These are phyloP conservation scores for Poeciliopsis paucimaculata DNA, from an alignment of 2,797 vertebrate genomes.

Conservation along the genomic window DNA sequence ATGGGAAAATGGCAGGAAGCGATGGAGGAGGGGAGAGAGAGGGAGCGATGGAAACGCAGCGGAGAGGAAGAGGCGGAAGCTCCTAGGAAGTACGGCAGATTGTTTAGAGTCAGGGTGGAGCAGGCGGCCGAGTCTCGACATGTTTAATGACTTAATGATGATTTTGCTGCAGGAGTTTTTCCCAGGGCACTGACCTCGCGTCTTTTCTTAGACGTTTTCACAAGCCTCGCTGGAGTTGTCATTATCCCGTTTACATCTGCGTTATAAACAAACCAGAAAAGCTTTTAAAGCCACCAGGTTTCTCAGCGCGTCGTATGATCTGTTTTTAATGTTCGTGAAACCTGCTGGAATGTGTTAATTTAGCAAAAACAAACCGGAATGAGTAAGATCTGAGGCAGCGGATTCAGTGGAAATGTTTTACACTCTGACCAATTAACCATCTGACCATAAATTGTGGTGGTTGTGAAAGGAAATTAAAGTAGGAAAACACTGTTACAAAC, in stretches of 20 bases:
- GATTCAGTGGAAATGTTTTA: neutral
- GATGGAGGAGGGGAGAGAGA: constrained; percentile 12
- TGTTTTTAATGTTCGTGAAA: constrained; percentile 5
- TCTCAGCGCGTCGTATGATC: constrained; percentile 5
- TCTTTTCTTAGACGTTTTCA: constrained; percentile 37
- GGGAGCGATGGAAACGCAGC: constrained; percentile 32
- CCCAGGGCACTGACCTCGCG: constrained; percentile 47
- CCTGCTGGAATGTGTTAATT: neutral
- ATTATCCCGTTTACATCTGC: constrained; percentile 24
- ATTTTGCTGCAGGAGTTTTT: constrained; percentile 48
- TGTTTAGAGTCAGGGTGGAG: constrained; percentile 57
- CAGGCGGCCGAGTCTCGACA: constrained; percentile 53
- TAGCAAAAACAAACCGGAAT: neutral
- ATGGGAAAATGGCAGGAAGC: constrained; percentile 56
- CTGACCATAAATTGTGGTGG: neutral
- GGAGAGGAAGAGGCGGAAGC: constrained; percentile 51
- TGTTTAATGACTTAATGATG: constrained; percentile 68
- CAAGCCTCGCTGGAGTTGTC: constrained; percentile 16
- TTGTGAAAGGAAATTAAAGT: constrained; percentile 7
- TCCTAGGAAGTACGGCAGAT: constrained; percentile 62
- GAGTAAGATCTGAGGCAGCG: neutral
- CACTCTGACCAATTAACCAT: constrained; percentile 14
- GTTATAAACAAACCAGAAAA: constrained; percentile 6
- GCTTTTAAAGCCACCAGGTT: constrained; percentile 1
- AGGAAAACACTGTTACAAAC: neutral